Base-by-base conservation (phyloP, 2,113 vertebrate genomes). In the Lates calcarifer region DNA sequence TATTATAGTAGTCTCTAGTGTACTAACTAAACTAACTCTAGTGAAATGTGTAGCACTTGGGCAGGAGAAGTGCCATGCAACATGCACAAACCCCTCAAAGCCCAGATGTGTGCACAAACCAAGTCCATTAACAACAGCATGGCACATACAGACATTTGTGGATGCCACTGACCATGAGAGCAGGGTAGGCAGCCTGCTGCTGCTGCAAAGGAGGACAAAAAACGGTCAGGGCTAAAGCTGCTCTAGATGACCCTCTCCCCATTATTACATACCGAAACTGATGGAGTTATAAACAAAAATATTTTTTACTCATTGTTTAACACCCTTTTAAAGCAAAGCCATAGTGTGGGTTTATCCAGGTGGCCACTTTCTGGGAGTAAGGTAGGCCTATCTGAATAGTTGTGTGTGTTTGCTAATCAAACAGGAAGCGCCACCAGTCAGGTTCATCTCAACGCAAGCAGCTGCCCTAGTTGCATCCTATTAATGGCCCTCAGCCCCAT, bases 381-480 rank as follows among this genome's bases (percentile, higher is more conserved):
- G 17, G 35, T 22, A 18, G 17, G 8, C 12, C 65, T 20, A 37
- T 86, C 65, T 83, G 53, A 45, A 69, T 75, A 70, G 82, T 68
- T 43, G 74, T 35, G 22, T 24, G 53, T 53, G 41, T 81, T 81
- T 74, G 80, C 69, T 33, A 87, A 65, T 89, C 80, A 73, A 66
- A 84, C 56, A 70, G 76, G 74, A 89, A 62, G 45, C 39, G 14
- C 67, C 53, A 84, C 45, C 74, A 84, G 82, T 79, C 85, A 79
- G 87, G 77, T 84, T 88, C 77, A 77, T 86, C 81, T 90, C 78
- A 15, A 83, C 39, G 53, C 79, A 67, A 53, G 79, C 80, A 65
- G 85, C 84, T 94, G 93, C 85, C 93, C 91, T 90, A 94, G 86
- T 93, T 94, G 91, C 92, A 95, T 95, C 85, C 90, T 82, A 94